phyloP scores from a whole-genome alignment of 2,888 invertebrate genomes.

The Parnassius mnemosyne region DNA sequence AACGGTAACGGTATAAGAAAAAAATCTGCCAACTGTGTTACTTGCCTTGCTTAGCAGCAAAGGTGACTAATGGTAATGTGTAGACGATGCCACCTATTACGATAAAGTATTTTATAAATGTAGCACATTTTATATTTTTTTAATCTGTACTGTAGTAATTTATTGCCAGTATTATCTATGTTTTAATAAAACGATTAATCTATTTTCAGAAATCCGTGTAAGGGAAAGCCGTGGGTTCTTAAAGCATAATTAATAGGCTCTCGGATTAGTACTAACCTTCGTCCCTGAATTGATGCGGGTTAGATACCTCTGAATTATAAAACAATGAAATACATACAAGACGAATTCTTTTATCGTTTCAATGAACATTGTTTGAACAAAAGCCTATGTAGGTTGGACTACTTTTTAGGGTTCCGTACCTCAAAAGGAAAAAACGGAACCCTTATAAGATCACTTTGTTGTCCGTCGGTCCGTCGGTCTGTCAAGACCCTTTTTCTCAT shows the following conservation, averaged over 20 bases:
- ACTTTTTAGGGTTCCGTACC: too few species aligned
- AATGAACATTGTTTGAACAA: not conserved
- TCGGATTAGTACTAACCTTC: conserved; percentile 43
- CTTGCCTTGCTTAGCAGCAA: too few species aligned
- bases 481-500: too few species aligned
- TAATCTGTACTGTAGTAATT: conserved; percentile 1
- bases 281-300: conserved; percentile 32
- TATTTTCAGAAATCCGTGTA: conserved; percentile 19
- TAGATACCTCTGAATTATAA: conserved; percentile 22
- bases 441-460: too few species aligned
- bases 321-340: conserved; percentile 9
- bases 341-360: conserved; percentile 9
- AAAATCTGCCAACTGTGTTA: too few species aligned
- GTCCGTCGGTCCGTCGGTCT: too few species aligned
- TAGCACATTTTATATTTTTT: not conserved
- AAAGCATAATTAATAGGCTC: conserved; percentile 50
- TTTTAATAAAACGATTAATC: conserved; percentile 20
- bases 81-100: too few species aligned
- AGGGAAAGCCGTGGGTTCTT: conserved; percentile 33
- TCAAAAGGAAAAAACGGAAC: too few species aligned
- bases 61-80: too few species aligned
- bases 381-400: not conserved
- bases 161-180: conserved; percentile 7
- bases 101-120: too few species aligned
- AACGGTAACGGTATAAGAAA: too few species aligned